Percentiles rank a stretch among this genome's conserved stretches.
phyloP scores from a whole-genome alignment of 2,797 vertebrate species.

The Emys orbicularis region DNA sequence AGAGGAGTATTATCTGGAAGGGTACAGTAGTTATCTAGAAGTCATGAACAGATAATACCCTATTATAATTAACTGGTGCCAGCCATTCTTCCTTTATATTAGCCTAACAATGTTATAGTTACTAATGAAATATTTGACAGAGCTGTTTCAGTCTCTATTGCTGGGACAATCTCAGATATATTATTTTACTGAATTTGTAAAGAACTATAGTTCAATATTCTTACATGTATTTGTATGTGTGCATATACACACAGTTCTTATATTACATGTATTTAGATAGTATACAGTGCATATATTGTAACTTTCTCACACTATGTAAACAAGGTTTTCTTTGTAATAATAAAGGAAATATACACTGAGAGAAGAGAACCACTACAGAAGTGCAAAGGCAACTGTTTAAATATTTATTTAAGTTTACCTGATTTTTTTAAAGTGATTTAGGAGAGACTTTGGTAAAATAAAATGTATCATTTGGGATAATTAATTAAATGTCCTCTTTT shows the following conservation, averaged over 20 bases:
- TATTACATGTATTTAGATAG: background rate
- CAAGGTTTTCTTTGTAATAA: background rate
- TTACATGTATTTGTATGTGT: background rate
- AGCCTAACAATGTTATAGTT: background rate
- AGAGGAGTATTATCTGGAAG: background rate
- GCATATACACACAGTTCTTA: background rate
- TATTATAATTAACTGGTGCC: slow-evolving; percentile 18
- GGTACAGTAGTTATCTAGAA: background rate
- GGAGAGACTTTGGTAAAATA: background rate
- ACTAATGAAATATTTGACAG: background rate
- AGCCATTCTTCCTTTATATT: background rate
- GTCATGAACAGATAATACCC: background rate
- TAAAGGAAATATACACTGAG: background rate
- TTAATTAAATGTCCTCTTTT: background rate
- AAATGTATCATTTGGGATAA: background rate
- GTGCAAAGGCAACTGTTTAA: background rate
- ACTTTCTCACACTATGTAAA: background rate
- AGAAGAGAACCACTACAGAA: background rate
- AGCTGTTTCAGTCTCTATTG: background rate
- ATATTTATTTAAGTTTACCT: background rate
- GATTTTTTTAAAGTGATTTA: background rate
- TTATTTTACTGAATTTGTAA: background rate
- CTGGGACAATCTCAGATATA: background rate
- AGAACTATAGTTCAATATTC: background rate
- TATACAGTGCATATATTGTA: no score